Conservation (phyloP, 2,113 vertebrate species). For the Eubucco bourcierii region DNA sequence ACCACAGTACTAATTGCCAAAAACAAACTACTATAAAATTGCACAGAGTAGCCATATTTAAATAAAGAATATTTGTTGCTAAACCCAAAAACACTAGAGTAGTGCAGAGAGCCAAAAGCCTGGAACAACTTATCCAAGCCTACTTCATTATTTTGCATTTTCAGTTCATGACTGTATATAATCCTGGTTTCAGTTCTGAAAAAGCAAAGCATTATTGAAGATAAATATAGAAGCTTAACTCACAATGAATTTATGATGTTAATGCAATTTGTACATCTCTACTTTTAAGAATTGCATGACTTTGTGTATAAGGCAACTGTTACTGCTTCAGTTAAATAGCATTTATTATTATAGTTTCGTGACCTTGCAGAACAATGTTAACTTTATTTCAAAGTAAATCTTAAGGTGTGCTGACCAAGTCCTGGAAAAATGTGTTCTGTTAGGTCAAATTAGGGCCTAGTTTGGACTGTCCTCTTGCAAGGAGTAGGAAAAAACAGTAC, state of each 20-base stretch:
- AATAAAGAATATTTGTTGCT: not conserved
- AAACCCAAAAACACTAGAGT: not conserved
- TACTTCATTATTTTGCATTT: not conserved
- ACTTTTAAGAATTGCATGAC: not conserved
- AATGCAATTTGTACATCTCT: not conserved
- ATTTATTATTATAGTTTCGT: not conserved
- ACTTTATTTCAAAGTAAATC: not conserved
- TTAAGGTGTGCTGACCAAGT: not conserved
- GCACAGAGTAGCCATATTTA: not conserved
- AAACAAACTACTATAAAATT: not conserved
- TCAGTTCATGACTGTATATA: not conserved
- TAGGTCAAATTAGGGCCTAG: not conserved
- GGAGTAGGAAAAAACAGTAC: not conserved
- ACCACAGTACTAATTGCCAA: not conserved
- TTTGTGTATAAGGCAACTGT: not conserved
- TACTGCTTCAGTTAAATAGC: not conserved
- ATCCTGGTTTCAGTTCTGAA: not conserved
- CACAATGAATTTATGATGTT: not conserved
- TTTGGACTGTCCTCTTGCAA: not conserved
- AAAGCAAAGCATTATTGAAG: not conserved
- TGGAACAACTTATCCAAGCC: not conserved
- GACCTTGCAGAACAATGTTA: not conserved
- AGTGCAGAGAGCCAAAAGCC: not conserved
- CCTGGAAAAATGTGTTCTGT: not conserved
- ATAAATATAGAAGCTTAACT: not conserved